These are phyloP conservation scores for Mustela lutreola DNA, from an alignment of 2,113 vertebrate species.

Conservation along the genomic window DNA sequence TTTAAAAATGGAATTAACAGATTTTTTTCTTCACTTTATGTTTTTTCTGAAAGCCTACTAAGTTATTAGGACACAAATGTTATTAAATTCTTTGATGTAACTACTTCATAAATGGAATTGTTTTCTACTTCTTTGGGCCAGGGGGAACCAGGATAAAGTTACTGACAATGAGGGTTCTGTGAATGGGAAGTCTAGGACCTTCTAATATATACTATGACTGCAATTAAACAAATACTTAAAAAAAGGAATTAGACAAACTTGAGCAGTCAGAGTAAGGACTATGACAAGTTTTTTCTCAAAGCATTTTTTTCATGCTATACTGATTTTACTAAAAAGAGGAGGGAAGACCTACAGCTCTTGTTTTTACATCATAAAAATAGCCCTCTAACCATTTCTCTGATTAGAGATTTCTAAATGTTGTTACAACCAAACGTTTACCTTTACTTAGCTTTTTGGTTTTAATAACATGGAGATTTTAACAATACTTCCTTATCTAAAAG, in stretches of 20 bases:
- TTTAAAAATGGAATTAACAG: neutral
- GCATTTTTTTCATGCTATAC: neutral
- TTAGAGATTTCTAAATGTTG: conserved; percentile 22
- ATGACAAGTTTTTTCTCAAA: neutral
- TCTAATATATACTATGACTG: neutral
- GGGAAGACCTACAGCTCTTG: neutral
- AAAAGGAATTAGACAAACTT: neutral
- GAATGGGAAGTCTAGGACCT: neutral
- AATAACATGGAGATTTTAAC: neutral
- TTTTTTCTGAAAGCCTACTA: neutral
- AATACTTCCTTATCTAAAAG: conserved; percentile 24
- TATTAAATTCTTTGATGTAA: neutral
- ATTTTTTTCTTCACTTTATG: conserved; percentile 2
- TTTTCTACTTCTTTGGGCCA: neutral
- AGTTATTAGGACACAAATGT: neutral
- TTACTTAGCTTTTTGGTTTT: conserved; percentile 15
- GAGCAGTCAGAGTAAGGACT: neutral
- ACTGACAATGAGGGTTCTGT: neutral
- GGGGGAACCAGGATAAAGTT: neutral
- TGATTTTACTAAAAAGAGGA: neutral
- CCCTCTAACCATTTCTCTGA: neutral
- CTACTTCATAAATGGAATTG: neutral
- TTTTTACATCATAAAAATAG: neutral
- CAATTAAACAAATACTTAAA: neutral
- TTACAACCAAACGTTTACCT: neutral